Evolutionary conservation across 64 coral and sea anemone species (phyloP).

Genomic region (Montipora sp.): DNA sequence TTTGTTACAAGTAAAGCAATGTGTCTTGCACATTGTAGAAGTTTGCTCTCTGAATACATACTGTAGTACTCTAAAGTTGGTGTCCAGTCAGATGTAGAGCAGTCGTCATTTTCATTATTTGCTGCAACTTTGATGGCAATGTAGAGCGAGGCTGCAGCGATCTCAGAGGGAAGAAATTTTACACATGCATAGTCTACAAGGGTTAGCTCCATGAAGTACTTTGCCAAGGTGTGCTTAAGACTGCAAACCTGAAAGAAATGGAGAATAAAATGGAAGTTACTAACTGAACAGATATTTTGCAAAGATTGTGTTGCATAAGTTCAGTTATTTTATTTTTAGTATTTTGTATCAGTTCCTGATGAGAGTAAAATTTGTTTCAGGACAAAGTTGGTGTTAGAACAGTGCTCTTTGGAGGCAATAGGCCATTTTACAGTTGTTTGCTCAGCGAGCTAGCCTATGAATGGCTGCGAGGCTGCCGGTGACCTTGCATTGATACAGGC

Average conservation of each 20-base stretch:
- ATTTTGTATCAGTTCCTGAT: too few species aligned
- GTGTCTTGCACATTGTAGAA: slow-evolving; percentile 76
- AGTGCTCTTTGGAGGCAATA: too few species aligned
- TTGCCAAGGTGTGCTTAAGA: slow-evolving; percentile 85
- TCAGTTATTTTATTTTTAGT: too few species aligned
- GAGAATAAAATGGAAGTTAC: neutral
- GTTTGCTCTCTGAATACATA: slow-evolving; percentile 71
- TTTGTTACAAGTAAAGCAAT: slow-evolving; percentile 64
- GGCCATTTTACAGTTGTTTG: too few species aligned
- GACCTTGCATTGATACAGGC: too few species aligned
- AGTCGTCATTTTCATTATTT: slow-evolving; percentile 23
- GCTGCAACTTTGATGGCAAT: slow-evolving; percentile 56
- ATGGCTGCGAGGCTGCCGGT: too few species aligned
- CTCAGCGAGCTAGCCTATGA: too few species aligned
- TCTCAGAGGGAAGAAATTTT: slow-evolving; percentile 83
- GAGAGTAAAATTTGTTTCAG: too few species aligned
- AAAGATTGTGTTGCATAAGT: too few species aligned
- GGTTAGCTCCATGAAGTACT: slow-evolving; percentile 94
- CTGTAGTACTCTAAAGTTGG: slow-evolving; percentile 91
- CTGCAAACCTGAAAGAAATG: slow-evolving; percentile 64
- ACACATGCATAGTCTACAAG: slow-evolving; percentile 87
- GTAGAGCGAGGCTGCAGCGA: slow-evolving; percentile 83
- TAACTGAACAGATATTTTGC: too few species aligned
- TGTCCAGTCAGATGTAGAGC: slow-evolving; percentile 63
- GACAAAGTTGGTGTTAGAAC: too few species aligned